These are phyloP conservation scores for Drosophila miranda DNA, from an alignment of 1,140 invertebrate species.

Conservation along the genomic window DNA sequence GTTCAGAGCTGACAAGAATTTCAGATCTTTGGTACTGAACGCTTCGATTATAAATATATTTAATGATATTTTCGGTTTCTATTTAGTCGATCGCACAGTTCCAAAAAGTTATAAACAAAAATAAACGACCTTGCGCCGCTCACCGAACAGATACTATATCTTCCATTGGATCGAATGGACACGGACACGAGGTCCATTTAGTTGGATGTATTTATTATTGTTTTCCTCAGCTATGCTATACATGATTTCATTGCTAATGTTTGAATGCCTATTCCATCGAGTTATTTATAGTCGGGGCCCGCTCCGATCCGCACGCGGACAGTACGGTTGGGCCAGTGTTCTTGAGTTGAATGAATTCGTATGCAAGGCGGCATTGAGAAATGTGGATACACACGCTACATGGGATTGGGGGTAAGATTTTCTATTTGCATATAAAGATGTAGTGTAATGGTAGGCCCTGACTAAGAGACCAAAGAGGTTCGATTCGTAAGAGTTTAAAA, in stretches of 20 bases:
- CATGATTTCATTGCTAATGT: slow-evolving; percentile 58
- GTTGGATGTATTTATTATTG: slow-evolving; percentile 24
- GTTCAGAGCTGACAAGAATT: slow-evolving; percentile 56
- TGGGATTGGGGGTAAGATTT: neutral
- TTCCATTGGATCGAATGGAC: slow-evolving; percentile 4
- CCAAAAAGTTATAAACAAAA: slow-evolving; percentile 46
- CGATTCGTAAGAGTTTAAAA: too few relatives aligned
- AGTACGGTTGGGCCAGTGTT: slow-evolving; percentile 41
- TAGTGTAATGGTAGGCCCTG: too few relatives aligned
- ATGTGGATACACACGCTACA: slow-evolving; percentile 11
- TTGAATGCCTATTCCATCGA: slow-evolving; percentile 48
- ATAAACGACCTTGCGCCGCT: slow-evolving; percentile 71
- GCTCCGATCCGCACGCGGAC: slow-evolving; percentile 25
- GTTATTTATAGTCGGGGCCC: slow-evolving; percentile 55
- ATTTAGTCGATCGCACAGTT: slow-evolving; percentile 7
- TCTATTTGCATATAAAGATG: neutral
- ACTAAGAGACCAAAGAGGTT: too few relatives aligned
- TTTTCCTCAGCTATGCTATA: slow-evolving; percentile 44
- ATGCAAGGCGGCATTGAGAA: slow-evolving; percentile 59
- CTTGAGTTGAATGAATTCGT: slow-evolving; percentile 65
- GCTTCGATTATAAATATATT: slow-evolving; percentile 1
- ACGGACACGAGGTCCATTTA: slow-evolving; percentile 27
- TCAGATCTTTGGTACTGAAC: slow-evolving; percentile 26
- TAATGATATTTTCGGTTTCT: slow-evolving; percentile 12
- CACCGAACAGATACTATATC: slow-evolving; percentile 32